Conservation (phyloP, 2,113 vertebrate genomes). For the Pelecanoides urinatrix region DNA sequence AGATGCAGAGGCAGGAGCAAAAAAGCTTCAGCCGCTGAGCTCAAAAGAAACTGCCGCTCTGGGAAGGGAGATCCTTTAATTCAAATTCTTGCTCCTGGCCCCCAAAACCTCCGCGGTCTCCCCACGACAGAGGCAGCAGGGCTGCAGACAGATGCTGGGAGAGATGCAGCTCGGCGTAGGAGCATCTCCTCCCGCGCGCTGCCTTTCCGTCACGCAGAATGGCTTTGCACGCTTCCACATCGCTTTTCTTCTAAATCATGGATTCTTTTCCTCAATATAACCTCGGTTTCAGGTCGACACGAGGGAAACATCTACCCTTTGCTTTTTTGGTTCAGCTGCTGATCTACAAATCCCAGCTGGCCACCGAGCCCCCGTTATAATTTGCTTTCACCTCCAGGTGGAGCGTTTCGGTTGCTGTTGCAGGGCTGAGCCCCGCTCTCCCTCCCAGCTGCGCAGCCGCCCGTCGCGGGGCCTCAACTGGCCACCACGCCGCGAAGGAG, state of each 20-base stretch:
- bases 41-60: background rate
- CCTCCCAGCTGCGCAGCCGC: background rate
- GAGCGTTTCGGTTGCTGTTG: conserved; percentile 5
- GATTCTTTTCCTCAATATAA: fast-evolving
- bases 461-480: fast-evolving
- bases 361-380: background rate
- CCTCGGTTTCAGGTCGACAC: fast-evolving
- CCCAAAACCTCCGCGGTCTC: fast-evolving
- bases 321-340: background rate
- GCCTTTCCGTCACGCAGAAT: background rate
- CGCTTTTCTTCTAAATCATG: fast-evolving
- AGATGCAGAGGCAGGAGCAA: background rate
- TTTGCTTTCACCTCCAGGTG: conserved; percentile 31
- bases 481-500: background rate
- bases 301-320: too few relatives aligned
- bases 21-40: background rate
- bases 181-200: background rate
- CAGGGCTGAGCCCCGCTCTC: background rate
- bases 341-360: background rate
- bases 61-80: background rate
- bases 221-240: fast-evolving
- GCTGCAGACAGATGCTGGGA: background rate
- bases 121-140: background rate
- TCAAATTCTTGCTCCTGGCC: fast-evolving
- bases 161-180: fast-evolving